Conservation (phyloP, 2,888 invertebrate genomes). For the Drepanosiphum platanoidis region DNA sequence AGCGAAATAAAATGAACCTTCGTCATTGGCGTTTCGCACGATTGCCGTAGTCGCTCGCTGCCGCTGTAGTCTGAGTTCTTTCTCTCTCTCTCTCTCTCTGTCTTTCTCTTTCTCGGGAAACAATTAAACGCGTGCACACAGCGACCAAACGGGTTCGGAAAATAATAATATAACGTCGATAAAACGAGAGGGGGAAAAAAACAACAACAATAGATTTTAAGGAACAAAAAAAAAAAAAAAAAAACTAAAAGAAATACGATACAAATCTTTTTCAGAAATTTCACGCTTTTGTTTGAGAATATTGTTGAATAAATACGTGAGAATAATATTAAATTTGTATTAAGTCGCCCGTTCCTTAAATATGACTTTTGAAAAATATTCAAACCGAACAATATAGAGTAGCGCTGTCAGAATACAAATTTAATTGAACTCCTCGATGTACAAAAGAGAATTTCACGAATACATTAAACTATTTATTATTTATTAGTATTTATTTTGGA, state of each 20-base stretch:
- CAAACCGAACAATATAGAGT: neutral
- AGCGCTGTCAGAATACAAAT: neutral
- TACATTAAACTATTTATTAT: too few species aligned
- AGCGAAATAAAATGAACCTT: slow-evolving; percentile 54
- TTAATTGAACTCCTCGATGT: too few species aligned
- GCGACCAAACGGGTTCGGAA: slow-evolving; percentile 14
- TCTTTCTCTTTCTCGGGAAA: slow-evolving; percentile 33
- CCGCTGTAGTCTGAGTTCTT: neutral
- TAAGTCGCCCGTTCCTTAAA: neutral
- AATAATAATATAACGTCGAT: neutral
- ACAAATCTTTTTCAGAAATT: slow-evolving; percentile 15
- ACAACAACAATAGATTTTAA: slow-evolving; percentile 12
- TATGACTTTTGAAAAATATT: neutral
- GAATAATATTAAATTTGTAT: slow-evolving; percentile 20
- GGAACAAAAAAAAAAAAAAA: neutral
- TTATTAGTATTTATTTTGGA: too few species aligned
- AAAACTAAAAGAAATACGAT: neutral
- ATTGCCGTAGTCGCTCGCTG: neutral
- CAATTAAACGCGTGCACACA: slow-evolving; percentile 24
- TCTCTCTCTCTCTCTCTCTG: slow-evolving; percentile 31
- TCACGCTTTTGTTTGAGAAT: neutral
- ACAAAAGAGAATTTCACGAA: too few species aligned
- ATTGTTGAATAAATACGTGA: slow-evolving; percentile 31
- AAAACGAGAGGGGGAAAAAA: neutral
- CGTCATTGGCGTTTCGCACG: slow-evolving; percentile 42